These are phyloP conservation scores for Pecten maximus DNA, from an alignment of 2,888 invertebrate species.

Conservation along the genomic window DNA sequence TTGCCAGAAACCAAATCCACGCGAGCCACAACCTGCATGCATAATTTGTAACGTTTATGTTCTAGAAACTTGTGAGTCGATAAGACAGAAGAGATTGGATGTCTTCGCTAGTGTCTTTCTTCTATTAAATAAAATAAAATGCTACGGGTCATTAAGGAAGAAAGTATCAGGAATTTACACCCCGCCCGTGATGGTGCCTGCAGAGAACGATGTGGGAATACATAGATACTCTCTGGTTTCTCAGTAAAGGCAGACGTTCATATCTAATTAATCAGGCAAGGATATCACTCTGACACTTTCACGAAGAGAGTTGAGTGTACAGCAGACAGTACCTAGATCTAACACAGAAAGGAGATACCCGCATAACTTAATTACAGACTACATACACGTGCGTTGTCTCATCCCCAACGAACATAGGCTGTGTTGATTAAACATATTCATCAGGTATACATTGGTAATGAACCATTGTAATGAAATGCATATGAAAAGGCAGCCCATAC, in stretches of 20 bases:
- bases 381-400: neutral
- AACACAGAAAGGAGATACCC: neutral
- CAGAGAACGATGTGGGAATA: slow-evolving; percentile 5
- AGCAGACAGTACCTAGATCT: neutral
- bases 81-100: slow-evolving; percentile 35
- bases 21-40: slow-evolving; percentile 34
- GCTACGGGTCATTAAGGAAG: slow-evolving; percentile 18
- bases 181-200: neutral
- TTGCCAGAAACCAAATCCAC: slow-evolving; percentile 26
- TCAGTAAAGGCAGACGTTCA: slow-evolving; percentile 11
- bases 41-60: slow-evolving; percentile 39
- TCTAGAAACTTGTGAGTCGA: slow-evolving; percentile 39
- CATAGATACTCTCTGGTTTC: slow-evolving; percentile 10
- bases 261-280: neutral
- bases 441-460: neutral
- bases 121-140: slow-evolving; percentile 43
- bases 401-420: neutral
- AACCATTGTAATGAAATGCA: neutral
- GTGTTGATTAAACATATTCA: neutral
- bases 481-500: neutral
- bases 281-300: slow-evolving; percentile 2
- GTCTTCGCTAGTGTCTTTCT: slow-evolving; percentile 39
- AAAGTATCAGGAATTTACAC: slow-evolving; percentile 33
- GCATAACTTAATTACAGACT: slow-evolving; percentile 16
- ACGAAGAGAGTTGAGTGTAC: neutral